Base-by-base conservation (phyloP, 2,888 invertebrate species). In the Ophioninae sp. region DNA sequence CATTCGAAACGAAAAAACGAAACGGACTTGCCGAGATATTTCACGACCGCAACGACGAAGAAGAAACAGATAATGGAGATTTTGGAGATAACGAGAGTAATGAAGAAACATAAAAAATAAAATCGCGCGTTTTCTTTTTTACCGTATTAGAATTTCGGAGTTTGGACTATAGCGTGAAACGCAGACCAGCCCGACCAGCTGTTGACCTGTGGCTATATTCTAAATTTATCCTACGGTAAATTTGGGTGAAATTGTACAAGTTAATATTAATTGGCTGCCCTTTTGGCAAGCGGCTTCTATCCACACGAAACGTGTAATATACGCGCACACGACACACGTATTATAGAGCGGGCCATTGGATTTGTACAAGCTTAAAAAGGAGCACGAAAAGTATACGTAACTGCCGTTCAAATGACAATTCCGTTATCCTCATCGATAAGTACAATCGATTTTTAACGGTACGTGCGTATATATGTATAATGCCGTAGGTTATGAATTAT, bases 391-490 rank as follows among this genome's bases (percentile, higher is more conserved):
- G 58, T 67, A 86, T 88, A 89, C 87, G 41, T 84, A 88, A 90
- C 90, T 90, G 90, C 90, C 91, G 88, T 86, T 89, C 79, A 83
- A 88, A 86, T 86, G 73, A 65, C 80, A 37, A 79, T 84, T 77
- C 82, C 82, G 81, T 83, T 80, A 79, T 85, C 80, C 73, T 39
- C 44, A 67, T 79, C 69, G 81, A 75, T 68, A 80, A 67, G 61
- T 75, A 13, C 69, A 82, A 80, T 69, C 82, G 76, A 82, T 58
- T 69, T 9, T 39, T 65, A 80, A 83, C 85, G 84, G 71, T 82
- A 82, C 79, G 79, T 85, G 74, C 82, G 85, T 85, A 86, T 69
- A 74, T 85, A 87, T 83, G 85, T 72, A 41, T 72, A 59, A 59
- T 10, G 79, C 79, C 81, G 79, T 79, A 79, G 61, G 80, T 71